Conservation (phyloP, 2,888 invertebrate genomes). For the Sipha maydis region DNA sequence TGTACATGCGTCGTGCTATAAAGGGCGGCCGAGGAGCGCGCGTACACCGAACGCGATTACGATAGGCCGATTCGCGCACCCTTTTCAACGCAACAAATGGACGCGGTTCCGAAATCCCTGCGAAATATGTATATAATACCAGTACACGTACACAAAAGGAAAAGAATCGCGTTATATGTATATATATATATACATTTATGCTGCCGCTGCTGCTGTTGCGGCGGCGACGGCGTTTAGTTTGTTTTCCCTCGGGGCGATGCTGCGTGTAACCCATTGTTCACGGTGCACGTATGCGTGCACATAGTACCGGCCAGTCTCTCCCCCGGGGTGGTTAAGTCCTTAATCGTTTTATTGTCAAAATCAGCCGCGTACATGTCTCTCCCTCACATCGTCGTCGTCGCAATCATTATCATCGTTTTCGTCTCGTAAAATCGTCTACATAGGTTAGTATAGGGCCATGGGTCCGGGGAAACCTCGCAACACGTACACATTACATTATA, state of each 20-base stretch:
- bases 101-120: background rate
- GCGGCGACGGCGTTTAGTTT: conserved; percentile 36
- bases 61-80: conserved; percentile 38
- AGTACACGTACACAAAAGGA: background rate
- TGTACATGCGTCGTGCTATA: background rate
- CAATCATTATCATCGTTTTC: background rate
- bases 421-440: background rate
- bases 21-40: background rate
- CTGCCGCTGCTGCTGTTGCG: conserved; percentile 1
- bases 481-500: too few relatives aligned
- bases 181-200: background rate
- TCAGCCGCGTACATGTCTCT: background rate
- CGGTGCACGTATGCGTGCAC: background rate
- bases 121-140: too few relatives aligned
- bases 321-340: conserved; percentile 32
- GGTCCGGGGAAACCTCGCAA: background rate
- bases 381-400: background rate
- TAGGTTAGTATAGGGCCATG: background rate
- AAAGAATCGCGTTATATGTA: background rate
- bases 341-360: conserved; percentile 57
- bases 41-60: background rate
- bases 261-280: conserved; percentile 45
- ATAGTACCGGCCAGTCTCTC: background rate
- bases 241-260: conserved; percentile 41
- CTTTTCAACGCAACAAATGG: background rate